These are phyloP conservation scores for Tetraneura akinire DNA, from an alignment of 1,140 invertebrate genomes.

Conservation along the genomic window DNA sequence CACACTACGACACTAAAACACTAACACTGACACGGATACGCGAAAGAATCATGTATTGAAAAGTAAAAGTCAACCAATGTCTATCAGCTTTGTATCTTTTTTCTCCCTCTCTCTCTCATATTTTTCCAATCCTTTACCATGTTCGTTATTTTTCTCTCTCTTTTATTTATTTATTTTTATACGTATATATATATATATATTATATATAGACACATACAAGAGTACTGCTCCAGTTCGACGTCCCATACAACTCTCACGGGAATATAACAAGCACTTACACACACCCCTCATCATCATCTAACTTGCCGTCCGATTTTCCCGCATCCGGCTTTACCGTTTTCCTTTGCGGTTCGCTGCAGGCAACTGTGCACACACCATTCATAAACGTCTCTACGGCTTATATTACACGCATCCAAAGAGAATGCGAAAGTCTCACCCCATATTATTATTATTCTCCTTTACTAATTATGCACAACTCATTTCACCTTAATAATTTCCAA, in stretches of 20 bases:
- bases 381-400: constrained; percentile 24
- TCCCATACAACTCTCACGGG: constrained; percentile 34
- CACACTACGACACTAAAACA: neutral
- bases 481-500: constrained; percentile 18
- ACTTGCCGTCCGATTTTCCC: constrained; percentile 21
- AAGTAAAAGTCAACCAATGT: constrained; percentile 47
- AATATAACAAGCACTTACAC: constrained; percentile 42
- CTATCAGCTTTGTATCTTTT: constrained; percentile 19
- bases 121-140: no score
- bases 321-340: constrained; percentile 2
- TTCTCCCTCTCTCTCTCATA: neutral
- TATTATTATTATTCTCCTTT: neutral
- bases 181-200: no score
- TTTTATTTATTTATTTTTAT: constrained; percentile 19
- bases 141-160: neutral
- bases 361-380: constrained; percentile 17
- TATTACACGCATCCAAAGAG: neutral
- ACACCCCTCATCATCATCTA: neutral
- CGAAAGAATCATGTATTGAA: constrained; percentile 45
- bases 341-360: constrained; percentile 1
- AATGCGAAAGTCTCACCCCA: neutral
- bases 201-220: no score
- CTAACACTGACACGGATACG: neutral
- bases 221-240: constrained; percentile 29
- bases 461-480: constrained; percentile 27